These are phyloP conservation scores for Lithophane socia DNA, from an alignment of 2,888 invertebrate species.

Conservation along the genomic window DNA sequence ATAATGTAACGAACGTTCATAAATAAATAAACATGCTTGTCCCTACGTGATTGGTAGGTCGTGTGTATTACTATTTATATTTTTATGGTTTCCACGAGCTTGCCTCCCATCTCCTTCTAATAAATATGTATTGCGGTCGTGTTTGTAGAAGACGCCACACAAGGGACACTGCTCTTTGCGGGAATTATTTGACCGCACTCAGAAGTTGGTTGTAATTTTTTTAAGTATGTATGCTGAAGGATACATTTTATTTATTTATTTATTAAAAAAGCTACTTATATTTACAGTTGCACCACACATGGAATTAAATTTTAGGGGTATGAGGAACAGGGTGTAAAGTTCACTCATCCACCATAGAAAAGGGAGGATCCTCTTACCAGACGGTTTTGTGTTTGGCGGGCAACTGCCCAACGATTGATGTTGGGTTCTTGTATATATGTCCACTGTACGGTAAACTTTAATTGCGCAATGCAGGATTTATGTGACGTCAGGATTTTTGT, in stretches of 20 bases:
- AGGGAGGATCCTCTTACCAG: too few relatives aligned
- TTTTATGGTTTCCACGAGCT: slow-evolving; percentile 41
- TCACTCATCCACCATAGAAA: too few relatives aligned
- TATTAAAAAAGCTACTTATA: too few relatives aligned
- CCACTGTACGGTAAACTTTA: too few relatives aligned
- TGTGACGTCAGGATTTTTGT: too few relatives aligned
- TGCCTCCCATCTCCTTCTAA: slow-evolving; percentile 39
- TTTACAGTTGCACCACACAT: too few relatives aligned
- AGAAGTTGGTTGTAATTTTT: slow-evolving; percentile 15
- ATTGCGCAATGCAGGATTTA: too few relatives aligned
- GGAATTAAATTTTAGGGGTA: too few relatives aligned
- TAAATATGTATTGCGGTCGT: slow-evolving; percentile 59
- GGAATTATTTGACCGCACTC: slow-evolving; percentile 39
- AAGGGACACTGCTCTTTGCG: slow-evolving; percentile 45
- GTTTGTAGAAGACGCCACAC: slow-evolving; percentile 39
- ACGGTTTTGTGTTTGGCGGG: too few relatives aligned
- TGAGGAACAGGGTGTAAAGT: too few relatives aligned
- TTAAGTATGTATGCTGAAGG: slow-evolving; percentile 23
- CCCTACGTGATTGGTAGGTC: slow-evolving; percentile 38
- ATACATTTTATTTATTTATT: slow-evolving; percentile 5
- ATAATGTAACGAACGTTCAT: slow-evolving; percentile 15
- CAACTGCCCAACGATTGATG: too few relatives aligned
- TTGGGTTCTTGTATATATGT: too few relatives aligned
- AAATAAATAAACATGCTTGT: slow-evolving; percentile 42
- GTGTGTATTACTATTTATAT: slow-evolving; percentile 49